Evolutionary conservation across 2,888 invertebrate species (phyloP).

Genomic region (Pristionchus maxplancki): DNA sequence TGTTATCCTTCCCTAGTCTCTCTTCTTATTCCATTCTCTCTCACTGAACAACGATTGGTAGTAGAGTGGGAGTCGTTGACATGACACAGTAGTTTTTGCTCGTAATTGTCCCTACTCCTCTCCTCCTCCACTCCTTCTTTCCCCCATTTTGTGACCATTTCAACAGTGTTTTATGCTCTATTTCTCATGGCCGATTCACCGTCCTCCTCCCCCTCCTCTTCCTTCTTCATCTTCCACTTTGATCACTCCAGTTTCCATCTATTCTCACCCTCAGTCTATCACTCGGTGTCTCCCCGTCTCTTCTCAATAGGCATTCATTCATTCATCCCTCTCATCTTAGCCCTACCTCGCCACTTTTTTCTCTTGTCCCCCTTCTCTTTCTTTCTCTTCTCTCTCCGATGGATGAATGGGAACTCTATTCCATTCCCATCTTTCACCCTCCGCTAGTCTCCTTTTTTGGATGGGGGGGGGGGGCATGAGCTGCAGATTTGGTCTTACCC

Average conservation of each 20-base stretch:
- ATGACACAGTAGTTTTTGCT: slow-evolving; percentile 21
- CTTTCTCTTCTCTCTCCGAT: background rate
- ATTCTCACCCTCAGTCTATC: background rate
- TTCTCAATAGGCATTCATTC: background rate
- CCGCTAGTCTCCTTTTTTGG: background rate
- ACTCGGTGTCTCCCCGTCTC: background rate
- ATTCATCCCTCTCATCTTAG: background rate
- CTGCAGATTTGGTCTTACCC: background rate
- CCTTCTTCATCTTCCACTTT: background rate
- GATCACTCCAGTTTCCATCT: background rate
- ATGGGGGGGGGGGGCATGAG: background rate
- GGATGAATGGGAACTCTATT: slow-evolving; percentile 34
- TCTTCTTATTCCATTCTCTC: background rate
- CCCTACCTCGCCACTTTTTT: slow-evolving; percentile 18
- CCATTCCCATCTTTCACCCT: slow-evolving; percentile 38
- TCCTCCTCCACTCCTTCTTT: background rate
- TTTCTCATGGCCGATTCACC: slow-evolving; percentile 35
- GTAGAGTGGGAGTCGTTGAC: slow-evolving; percentile 11
- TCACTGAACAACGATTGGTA: background rate
- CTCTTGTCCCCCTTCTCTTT: background rate
- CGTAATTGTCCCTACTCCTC: background rate
- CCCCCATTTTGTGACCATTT: slow-evolving; percentile 6
- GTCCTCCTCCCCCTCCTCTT: background rate
- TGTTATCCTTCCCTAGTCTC: background rate
- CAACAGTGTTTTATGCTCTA: slow-evolving; percentile 42